These are phyloP conservation scores for Corynorhinus townsendii DNA, from an alignment of 2,113 vertebrate genomes.

Conservation along the genomic window DNA sequence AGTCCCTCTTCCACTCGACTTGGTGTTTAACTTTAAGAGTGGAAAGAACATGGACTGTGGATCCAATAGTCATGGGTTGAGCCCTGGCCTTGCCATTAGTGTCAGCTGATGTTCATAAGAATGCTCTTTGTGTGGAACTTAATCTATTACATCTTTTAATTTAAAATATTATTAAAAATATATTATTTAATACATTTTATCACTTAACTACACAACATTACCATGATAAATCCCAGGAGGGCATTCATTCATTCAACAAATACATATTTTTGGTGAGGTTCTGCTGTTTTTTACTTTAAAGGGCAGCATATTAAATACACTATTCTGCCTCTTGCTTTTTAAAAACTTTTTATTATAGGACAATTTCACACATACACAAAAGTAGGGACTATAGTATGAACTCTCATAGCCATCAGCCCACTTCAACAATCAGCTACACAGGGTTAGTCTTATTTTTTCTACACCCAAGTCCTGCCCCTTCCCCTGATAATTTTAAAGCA, in stretches of 20 bases:
- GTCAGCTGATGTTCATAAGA: neutral
- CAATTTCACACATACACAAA: neutral
- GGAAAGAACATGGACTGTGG: neutral
- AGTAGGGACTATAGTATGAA: neutral
- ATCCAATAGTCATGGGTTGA: neutral
- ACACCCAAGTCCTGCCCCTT: neutral
- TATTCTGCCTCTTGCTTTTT: neutral
- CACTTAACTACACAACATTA: neutral
- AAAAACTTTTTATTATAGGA: constrained; percentile 1
- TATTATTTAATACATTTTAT: neutral
- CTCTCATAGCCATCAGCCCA: neutral
- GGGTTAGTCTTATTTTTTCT: neutral
- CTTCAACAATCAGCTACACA: neutral
- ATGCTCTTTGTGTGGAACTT: neutral
- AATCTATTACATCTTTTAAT: neutral
- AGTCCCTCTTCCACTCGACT: neutral
- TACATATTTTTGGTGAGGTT: neutral
- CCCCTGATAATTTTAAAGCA: constrained; percentile 3
- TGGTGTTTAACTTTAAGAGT: neutral
- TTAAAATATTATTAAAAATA: neutral
- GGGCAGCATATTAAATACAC: neutral
- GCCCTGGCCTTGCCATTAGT: neutral
- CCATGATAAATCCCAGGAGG: neutral
- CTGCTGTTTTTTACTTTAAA: neutral
- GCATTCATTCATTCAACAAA: neutral